phyloP scores from a whole-genome alignment of 2,797 vertebrate species.

The Serranus cabrilla region DNA sequence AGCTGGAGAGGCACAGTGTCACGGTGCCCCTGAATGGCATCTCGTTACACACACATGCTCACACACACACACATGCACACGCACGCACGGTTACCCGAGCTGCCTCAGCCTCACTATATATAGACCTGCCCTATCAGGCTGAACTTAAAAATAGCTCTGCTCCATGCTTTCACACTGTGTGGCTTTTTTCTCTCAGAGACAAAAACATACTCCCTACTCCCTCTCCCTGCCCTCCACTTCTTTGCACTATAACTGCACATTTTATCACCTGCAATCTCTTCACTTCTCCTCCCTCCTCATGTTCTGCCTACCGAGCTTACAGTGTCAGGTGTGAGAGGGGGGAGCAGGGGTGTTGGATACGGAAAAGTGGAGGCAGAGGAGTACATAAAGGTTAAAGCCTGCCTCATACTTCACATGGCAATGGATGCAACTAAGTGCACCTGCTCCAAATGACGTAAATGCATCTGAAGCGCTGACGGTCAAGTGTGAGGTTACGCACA shows the following conservation, averaged over 20 bases:
- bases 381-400: slow-evolving; percentile 21
- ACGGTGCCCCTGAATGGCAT: slow-evolving; percentile 59
- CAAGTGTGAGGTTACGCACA: neutral
- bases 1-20: slow-evolving; percentile 44
- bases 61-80: slow-evolving; percentile 19
- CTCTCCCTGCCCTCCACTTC: slow-evolving; percentile 19
- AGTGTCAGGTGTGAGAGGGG: slow-evolving; percentile 25
- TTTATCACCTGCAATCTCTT: neutral
- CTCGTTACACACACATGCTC: slow-evolving; percentile 32
- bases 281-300: slow-evolving; percentile 24
- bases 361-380: neutral
- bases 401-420: slow-evolving; percentile 1
- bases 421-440: neutral
- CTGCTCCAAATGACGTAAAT: slow-evolving; percentile 23
- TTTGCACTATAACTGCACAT: slow-evolving; percentile 3
- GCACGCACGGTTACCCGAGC: slow-evolving; percentile 59
- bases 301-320: slow-evolving; percentile 9
- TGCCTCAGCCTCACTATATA: slow-evolving; percentile 76
- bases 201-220: slow-evolving; percentile 22
- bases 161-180: slow-evolving; percentile 53
- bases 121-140: slow-evolving; percentile 78
- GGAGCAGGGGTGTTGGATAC: neutral
- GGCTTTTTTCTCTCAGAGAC: slow-evolving; percentile 7
- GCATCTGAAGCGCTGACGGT: neutral
- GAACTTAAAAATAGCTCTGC: slow-evolving; percentile 82